Evolutionary conservation across 1,140 invertebrate genomes (phyloP), one percentile per base, ranked within the genome.

Genomic region (Hypothenemus hampei): DNA sequence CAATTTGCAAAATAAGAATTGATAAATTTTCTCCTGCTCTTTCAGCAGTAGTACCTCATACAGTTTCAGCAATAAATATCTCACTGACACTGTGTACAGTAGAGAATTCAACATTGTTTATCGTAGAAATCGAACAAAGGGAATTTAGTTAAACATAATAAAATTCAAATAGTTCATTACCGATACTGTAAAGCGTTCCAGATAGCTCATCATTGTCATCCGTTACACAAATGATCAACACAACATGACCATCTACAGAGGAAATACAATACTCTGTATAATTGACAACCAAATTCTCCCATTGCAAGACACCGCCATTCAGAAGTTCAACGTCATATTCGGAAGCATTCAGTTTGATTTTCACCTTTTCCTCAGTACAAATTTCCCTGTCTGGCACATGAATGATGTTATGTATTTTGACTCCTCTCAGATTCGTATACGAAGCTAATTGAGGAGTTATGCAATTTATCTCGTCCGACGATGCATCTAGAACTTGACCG

Each of bases 191-290:
- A n/a, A n/a, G n/a, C n/a, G n/a, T n/a, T n/a, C n/a, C n/a, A n/a
- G n/a, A n/a, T n/a, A n/a, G n/a, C n/a, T n/a, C n/a, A n/a, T n/a
- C n/a, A n/a, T n/a, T n/a, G n/a, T n/a, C n/a, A n/a, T n/a, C n/a
- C n/a, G n/a, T n/a, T n/a, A 57, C 45, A 37, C 59, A 60, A 19
- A 24, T 44, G 3, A 60, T 19, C 0, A 50, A 49, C 16, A 46
- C 15, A 13, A 41, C 15, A n/a, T 40, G 18, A 10, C 16, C 43
- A 19, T 24, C 44, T 7, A 23, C 15, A 19, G 13, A 37, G n/a
- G 46, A 40, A 36, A 59, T 8, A 20, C 58, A 60, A 20, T 39
- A 60, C 11, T 60, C 15, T 15, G 24, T 33, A 36, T 36, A 45
- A 37, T 44, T 24, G 20, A 16, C 44, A 15, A 5, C 24, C 23